phyloP scores from a whole-genome alignment of 2,113 vertebrate genomes.

The Probosciger aterrimus region DNA sequence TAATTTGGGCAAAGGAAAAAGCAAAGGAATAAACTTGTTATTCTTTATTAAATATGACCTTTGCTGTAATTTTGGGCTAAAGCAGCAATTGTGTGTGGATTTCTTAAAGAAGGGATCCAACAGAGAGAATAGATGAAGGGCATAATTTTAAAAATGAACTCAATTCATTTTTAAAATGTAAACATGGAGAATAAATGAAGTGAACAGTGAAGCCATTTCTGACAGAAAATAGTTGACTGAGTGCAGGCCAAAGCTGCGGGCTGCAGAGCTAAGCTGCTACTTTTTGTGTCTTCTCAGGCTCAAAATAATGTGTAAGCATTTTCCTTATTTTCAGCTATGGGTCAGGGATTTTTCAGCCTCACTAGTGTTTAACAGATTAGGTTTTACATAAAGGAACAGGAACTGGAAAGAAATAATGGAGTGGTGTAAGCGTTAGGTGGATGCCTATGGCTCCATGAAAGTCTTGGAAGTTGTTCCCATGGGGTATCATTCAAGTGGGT shows the following conservation, averaged over 20 bases:
- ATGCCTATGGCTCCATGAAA: neutral
- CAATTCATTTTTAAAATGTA: neutral
- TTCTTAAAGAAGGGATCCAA: neutral
- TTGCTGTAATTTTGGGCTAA: neutral
- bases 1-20: slow-evolving; percentile 1
- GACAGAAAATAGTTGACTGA: neutral
- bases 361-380: neutral
- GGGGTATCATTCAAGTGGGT: neutral
- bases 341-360: neutral
- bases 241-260: neutral
- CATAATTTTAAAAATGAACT: neutral
- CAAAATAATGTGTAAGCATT: neutral
- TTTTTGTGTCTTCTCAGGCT: neutral
- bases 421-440: neutral
- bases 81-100: neutral
- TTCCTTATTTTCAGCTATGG: neutral
- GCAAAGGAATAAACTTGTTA: neutral
- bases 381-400: neutral
- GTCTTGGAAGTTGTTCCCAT: neutral
- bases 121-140: neutral
- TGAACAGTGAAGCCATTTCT: neutral
- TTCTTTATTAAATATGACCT: neutral
- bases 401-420: neutral
- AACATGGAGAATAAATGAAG: neutral
- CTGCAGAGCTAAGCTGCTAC: neutral